Base-by-base conservation (phyloP, 2,113 vertebrate species). In the Erinaceus europaeus region DNA sequence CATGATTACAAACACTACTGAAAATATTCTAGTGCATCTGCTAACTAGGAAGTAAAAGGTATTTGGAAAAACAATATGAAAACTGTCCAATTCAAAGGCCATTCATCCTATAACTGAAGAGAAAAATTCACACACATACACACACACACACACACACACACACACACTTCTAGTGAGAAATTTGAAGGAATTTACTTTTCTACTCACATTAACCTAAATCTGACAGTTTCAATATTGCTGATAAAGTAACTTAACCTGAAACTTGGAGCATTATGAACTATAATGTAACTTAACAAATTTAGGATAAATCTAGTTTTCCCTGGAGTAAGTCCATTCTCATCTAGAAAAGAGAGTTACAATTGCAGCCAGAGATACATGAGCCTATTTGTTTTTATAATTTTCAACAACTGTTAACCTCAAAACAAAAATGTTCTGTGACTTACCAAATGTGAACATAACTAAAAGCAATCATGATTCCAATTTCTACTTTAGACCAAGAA, bases 31-130 rank as follows among this genome's bases (percentile, higher is more conserved):
- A 38, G 52, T 15, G 57, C 32, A 61, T 50, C 62, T 32, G 20
- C 11, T 29, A 82, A 93, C 23, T 8, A 46, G 9, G 44, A 84
- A 76, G 72, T 38, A 67, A 32, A 82, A 77, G 29, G 21, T 13
- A 69, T 84, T 42, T 61, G 46, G 40, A 94, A 25, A 79, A 42
- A 18, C 36, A n/a, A 18, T 59, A 81, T 81, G 74, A 86, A 53
- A 80, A n/a, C 50, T 32, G 15, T 77, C 4, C 9, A 73, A 50
- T 29, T 65, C 86, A 57, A 85, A 82, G 21, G n/a, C 25, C 12
- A 29, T 27, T 79, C 25, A 77, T 77, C 29, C 46, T 53, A n/a
- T 36, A 11, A 4, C 17, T 78, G 42, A 46, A 52, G 55, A 23
- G 5, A 29, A 29, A 59, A 57, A 89, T 11, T 25, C 9, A 29